Evolutionary conservation across 2,888 invertebrate genomes (phyloP).

Genomic region (Pilophorus perplexus): DNA sequence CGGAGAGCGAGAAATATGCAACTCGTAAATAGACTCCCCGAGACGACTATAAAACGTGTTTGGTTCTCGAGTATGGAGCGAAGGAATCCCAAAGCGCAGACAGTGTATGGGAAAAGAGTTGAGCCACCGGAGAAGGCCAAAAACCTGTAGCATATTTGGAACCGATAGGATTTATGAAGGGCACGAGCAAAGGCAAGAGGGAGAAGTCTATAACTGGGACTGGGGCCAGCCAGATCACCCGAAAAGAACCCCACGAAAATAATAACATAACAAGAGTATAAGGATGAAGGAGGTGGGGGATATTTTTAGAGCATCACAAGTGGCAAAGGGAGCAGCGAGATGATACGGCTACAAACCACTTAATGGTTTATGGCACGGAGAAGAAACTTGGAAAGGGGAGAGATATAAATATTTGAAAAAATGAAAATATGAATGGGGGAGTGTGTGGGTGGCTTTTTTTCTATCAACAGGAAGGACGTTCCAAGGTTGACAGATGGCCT

Average conservation of each 20-base stretch:
- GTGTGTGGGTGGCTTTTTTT: no score
- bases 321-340: neutral
- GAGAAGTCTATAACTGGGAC: constrained; percentile 35
- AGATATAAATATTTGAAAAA: no score
- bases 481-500: constrained; percentile 21
- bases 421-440: neutral
- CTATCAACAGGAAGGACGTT: neutral
- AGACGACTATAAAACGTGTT: no score
- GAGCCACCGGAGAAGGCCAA: constrained; percentile 13
- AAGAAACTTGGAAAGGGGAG: no score
- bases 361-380: neutral
- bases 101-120: no score
- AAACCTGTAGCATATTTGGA: neutral
- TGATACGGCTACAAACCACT: neutral
- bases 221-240: constrained; percentile 38
- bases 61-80: no score
- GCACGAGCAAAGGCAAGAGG: neutral
- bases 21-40: no score
- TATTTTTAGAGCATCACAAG: constrained; percentile 27
- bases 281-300: neutral
- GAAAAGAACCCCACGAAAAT: constrained; percentile 32
- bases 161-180: neutral
- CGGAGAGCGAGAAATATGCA: no score
- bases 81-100: no score
- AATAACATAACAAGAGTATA: constrained; percentile 28